A percentile compares a stretch with the other conserved stretches of the same genome.
phyloP scores from a whole-genome alignment of 1,140 invertebrate species.

The Drosophila dunni region DNA sequence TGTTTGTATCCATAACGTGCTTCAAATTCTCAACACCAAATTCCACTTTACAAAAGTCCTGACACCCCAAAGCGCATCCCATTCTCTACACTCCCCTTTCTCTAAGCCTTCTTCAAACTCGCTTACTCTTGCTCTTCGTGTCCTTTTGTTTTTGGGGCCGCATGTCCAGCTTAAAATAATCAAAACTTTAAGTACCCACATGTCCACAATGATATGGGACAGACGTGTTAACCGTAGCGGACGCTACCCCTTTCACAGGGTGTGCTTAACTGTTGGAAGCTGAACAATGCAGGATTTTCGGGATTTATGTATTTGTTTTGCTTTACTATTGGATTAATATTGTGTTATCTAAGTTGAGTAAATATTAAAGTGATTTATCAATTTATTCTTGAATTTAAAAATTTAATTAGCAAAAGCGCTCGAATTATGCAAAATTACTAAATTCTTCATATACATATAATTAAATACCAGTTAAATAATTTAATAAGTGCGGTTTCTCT shows the following conservation, averaged over 20 bases:
- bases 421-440: too few species aligned
- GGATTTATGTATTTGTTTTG: neutral
- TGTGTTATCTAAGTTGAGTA: too few species aligned
- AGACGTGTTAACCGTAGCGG: neutral
- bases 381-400: too few species aligned
- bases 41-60: constrained; percentile 23
- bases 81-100: neutral
- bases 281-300: neutral
- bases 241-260: constrained; percentile 2
- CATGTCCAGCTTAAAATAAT: constrained; percentile 30
- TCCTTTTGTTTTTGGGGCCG: constrained; percentile 1
- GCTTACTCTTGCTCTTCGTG: neutral
- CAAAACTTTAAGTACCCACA: constrained; percentile 24
- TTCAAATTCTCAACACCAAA: constrained; percentile 27
- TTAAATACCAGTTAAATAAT: too few species aligned
- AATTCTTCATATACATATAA: too few species aligned
- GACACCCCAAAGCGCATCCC: neutral
- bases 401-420: too few species aligned
- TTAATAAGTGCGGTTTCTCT: too few species aligned
- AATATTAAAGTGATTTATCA: too few species aligned
- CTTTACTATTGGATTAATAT: neutral
- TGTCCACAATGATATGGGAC: constrained; percentile 5
- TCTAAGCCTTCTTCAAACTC: neutral
- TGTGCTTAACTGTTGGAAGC: neutral
- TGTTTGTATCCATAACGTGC: constrained; percentile 51